Evolutionary conservation across 2,888 invertebrate species (phyloP), one percentile per base, ranked within the genome.

Genomic region (Pteria penguin): DNA sequence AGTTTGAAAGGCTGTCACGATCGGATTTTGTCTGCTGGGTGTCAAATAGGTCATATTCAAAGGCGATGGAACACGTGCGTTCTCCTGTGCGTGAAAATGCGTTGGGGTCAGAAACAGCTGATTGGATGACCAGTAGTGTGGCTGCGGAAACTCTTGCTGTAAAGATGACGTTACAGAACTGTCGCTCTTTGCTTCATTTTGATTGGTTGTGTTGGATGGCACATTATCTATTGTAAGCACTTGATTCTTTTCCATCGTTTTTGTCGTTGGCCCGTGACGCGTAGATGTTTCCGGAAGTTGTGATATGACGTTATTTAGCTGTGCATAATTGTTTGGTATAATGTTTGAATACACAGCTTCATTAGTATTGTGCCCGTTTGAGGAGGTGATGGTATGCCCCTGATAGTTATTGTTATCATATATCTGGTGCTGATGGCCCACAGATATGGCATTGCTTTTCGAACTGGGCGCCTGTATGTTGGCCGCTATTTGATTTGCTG

Each of bases 1-100:
- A 14, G 74, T 74, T 32, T 74, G 74, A 11, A 33, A 68, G 11
- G 74, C 54, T 27, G 68, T 55, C 54, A 74, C 62, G 45, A 74
- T 55, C 24, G 57, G 68, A 68, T 29, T 62, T 5, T 24, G 27
- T 11, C 74, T 31, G 29, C 68, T 68, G 11, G 74, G 74, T 5
- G 68, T 74, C 18, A 62, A 22, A 26, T 33, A 68, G 18, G 68
- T 74, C 55, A 57, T 69, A 24, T 14, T 29, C 2, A 29, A 33
- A 27, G 62, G 62, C 14, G 68, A 33, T 26, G 68, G 60, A 11
- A 62, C 55, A 32, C 68, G 60, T 27, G 58, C 60, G 4, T 54
- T 32, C 27, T 65, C 55, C 4, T 32, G 55, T 18, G 26, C 5
- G 24, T 29, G 22, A 22, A n/a, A 52, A 22, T 31, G 3, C n/a